Base-by-base conservation (phyloP, 1,140 invertebrate genomes). In the Sycophaga agraensis region DNA sequence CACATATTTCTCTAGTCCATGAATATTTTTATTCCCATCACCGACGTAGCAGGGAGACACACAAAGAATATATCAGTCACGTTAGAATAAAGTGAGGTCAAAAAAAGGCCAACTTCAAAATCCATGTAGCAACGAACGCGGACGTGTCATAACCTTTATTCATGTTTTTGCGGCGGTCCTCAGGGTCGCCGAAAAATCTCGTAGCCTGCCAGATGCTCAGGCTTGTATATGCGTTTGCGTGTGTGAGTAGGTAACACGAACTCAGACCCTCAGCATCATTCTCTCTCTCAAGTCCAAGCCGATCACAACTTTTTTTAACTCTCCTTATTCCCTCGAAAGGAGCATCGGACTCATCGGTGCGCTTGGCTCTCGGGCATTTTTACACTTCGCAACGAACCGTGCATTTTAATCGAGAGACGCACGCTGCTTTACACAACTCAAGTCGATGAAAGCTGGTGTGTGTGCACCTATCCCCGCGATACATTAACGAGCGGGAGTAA, bases 191-290 rank as follows among this genome's bases (percentile, higher is more conserved):
- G 31, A 49, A 46, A 58, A 58, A 58, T 57, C n/a, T n/a, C 55
- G 12, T n/a, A n/a, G 28, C 31, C 35, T 37, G 22, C 55, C 55
- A 58, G 55, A 58, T 58, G 55, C 55, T 58, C 55, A 49, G 16
- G 34, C 55, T 7, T 28, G 24, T 28, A 46, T 45, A 48, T 17
- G 21, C 24, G 31, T 22, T 17, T 31, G 35, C 16, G 31, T 24
- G 16, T 45, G 4, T 6, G n/a, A n/a, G n/a, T n/a, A n/a, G n/a
- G n/a, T n/a, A n/a, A n/a, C n/a, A 58, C 21, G 35, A 34, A 39
- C 45, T 59, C 26, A 21, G 16, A 14, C 34, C 14, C 12, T 3
- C 6, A 49, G 7, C 16, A 17, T 24, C 35, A 42, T 49, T 49
- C 19, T 58, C 17, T 58, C 12, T 40, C 45, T 48, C 22, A 28